phyloP scores from a whole-genome alignment of 2,797 vertebrate genomes.

The Microctenopoma lineatum region DNA sequence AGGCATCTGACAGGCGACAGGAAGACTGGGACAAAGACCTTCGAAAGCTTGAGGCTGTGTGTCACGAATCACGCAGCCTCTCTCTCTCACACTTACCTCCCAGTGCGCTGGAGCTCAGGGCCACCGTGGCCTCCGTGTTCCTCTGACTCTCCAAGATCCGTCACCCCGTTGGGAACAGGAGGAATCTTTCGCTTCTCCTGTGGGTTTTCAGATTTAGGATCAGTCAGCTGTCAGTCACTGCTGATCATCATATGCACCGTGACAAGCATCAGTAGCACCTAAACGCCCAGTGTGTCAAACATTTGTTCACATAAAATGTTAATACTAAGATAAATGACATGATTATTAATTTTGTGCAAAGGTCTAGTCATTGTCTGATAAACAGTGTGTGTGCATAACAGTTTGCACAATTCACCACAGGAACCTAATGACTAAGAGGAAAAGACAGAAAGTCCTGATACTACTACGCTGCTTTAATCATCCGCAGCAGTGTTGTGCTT shows the following conservation, averaged over 20 bases:
- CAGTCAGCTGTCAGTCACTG: constrained; percentile 28
- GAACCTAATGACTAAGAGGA: constrained; percentile 9
- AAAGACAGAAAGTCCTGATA: constrained; percentile 17
- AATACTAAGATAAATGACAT: not conserved
- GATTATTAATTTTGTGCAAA: not conserved
- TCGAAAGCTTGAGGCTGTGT: constrained; percentile 12
- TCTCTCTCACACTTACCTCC: constrained; percentile 84
- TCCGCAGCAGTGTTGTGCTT: not conserved
- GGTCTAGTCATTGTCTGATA: not conserved
- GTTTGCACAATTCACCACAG: constrained; percentile 25
- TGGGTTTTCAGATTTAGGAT: constrained; percentile 26
- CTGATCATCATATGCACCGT: not conserved
- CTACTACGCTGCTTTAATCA: not conserved
- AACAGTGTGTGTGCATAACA: not conserved
- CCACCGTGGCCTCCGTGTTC: constrained; percentile 94
- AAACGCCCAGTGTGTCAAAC: not conserved
- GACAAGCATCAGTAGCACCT: not conserved
- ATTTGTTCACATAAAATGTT: not conserved
- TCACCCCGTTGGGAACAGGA: constrained; percentile 94
- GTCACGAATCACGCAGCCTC: not conserved
- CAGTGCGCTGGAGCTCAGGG: constrained; percentile 95
- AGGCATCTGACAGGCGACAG: constrained; percentile 33
- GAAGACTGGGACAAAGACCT: constrained; percentile 35
- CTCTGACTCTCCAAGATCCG: constrained; percentile 90
- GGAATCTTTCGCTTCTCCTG: constrained; percentile 98